Evolutionary conservation across 2,797 vertebrate genomes (phyloP).

Genomic region (Myiotriccus ornatus): DNA sequence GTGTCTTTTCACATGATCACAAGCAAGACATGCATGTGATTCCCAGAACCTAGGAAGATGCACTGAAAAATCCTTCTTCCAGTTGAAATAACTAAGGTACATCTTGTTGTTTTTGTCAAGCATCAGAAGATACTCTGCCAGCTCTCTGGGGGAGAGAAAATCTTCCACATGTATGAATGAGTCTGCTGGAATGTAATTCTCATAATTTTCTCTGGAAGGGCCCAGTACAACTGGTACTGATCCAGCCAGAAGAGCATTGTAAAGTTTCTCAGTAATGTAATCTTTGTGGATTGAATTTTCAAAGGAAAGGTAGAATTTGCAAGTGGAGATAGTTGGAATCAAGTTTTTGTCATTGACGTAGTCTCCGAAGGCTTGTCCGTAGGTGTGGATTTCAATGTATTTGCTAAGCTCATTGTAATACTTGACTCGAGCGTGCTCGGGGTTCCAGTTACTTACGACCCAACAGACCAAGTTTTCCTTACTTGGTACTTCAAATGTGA

Average conservation of each 20-base stretch:
- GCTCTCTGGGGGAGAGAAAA: constrained; percentile 91
- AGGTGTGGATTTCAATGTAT: constrained; percentile 93
- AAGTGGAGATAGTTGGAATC: constrained; percentile 91
- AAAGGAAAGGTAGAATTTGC: constrained; percentile 97
- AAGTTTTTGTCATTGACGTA: constrained; percentile 91
- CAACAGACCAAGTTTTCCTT: constrained; percentile 96
- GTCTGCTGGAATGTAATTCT: constrained; percentile 94
- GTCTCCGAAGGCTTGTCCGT: constrained; percentile 93
- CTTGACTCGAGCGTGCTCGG: constrained; percentile 91
- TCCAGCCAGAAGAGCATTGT: constrained; percentile 91
- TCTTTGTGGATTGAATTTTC: constrained; percentile 99
- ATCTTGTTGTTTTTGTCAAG: constrained; percentile 93
- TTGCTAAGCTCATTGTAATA: constrained; percentile 98
- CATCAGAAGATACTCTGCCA: constrained; percentile 92
- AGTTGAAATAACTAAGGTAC: constrained; percentile 94
- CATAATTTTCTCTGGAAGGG: constrained; percentile 92
- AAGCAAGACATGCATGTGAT: constrained; percentile 93
- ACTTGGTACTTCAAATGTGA: constrained; percentile 88
- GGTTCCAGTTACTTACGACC: constrained; percentile 99
- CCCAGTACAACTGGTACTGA: constrained; percentile 94
- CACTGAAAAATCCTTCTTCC: constrained; percentile 94
- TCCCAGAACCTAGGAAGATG: constrained; percentile 93
- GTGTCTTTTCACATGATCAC: constrained; percentile 92
- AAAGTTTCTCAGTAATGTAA: constrained; percentile 98
- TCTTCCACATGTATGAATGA: constrained; percentile 98